Evolutionary conservation across 1,140 invertebrate genomes (phyloP).

Genomic region (Drosophila simulans): DNA sequence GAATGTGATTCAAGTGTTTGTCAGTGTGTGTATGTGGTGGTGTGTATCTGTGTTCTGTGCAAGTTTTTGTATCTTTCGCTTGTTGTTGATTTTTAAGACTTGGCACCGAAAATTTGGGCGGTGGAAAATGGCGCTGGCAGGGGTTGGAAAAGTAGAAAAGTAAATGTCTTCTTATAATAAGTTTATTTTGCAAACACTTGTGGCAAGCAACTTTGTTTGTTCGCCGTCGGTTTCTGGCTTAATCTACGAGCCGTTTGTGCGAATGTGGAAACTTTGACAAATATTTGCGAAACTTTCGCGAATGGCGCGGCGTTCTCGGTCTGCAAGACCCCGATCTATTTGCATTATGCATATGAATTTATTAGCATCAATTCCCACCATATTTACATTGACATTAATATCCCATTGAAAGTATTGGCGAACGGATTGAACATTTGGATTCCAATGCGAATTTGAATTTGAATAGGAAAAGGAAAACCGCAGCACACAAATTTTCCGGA

Average conservation of each 20-base stretch:
- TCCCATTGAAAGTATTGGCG: slow-evolving; percentile 39
- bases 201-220: slow-evolving; percentile 83
- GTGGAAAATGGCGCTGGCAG: slow-evolving; percentile 13
- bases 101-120: slow-evolving; percentile 49
- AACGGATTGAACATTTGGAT: slow-evolving; percentile 25
- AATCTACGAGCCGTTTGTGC: slow-evolving; percentile 82
- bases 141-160: slow-evolving; percentile 46
- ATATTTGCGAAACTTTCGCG: slow-evolving; percentile 77
- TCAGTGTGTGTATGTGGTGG: slow-evolving; percentile 2
- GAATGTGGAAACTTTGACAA: slow-evolving; percentile 83
- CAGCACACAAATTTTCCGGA: slow-evolving; percentile 21
- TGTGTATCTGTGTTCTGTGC: slow-evolving; percentile 63
- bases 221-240: slow-evolving; percentile 72
- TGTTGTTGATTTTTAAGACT: slow-evolving; percentile 83
- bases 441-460: slow-evolving; percentile 17
- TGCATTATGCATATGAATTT: slow-evolving; percentile 81
- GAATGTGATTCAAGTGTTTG: slow-evolving; percentile 26
- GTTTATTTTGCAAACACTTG: slow-evolving; percentile 84
- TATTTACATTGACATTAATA: slow-evolving; percentile 72
- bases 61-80: slow-evolving; percentile 80
- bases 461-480: slow-evolving; percentile 42
- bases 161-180: slow-evolving; percentile 84
- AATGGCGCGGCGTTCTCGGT: slow-evolving; percentile 42
- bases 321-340: slow-evolving; percentile 57
- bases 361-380: slow-evolving; percentile 67